Percentiles rank a stretch among this genome's conserved stretches.
Evolutionary conservation across 2,888 invertebrate genomes (phyloP).

Genomic region (Mythimna impura): DNA sequence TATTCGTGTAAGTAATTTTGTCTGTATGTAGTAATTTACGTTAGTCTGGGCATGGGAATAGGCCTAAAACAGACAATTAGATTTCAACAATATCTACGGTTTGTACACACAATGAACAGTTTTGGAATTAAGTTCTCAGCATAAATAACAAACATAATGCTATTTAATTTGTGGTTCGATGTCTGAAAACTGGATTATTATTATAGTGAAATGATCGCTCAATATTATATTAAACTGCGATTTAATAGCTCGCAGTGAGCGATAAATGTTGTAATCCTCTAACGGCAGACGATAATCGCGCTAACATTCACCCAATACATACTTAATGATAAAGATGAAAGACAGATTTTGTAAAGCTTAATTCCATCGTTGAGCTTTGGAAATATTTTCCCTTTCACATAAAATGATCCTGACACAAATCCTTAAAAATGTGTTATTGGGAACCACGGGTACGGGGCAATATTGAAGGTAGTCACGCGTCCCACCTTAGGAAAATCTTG

Average conservation of each 20-base stretch:
- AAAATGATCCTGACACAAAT: constrained; percentile 79
- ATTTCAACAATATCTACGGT: constrained; percentile 53
- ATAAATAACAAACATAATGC: constrained; percentile 35
- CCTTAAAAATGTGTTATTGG: constrained; percentile 82
- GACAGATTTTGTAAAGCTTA: constrained; percentile 71
- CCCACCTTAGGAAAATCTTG: constrained; percentile 63
- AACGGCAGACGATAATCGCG: constrained; percentile 35
- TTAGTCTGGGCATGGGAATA: constrained; percentile 50
- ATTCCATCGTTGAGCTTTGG: constrained; percentile 73
- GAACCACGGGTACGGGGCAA: constrained; percentile 67
- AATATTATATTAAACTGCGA: constrained; percentile 28
- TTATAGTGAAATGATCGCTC: constrained; percentile 20
- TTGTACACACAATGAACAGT: constrained; percentile 43
- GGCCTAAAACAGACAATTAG: constrained; percentile 43
- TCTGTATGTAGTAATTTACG: constrained; percentile 53
- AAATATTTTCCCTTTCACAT: constrained; percentile 77
- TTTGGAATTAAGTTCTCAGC: constrained; percentile 51
- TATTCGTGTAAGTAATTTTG: constrained; percentile 52
- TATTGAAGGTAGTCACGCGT: constrained; percentile 71
- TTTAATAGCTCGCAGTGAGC: constrained; percentile 12
- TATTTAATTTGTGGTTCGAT: constrained; percentile 49
- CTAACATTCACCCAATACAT: constrained; percentile 61
- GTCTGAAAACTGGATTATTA: constrained; percentile 34
- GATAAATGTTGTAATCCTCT: constrained; percentile 33
- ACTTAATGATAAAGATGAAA: constrained; percentile 73